Conservation (phyloP, 92 coral and sea anemone genomes). For the Parazoanthus atlanticus region DNA sequence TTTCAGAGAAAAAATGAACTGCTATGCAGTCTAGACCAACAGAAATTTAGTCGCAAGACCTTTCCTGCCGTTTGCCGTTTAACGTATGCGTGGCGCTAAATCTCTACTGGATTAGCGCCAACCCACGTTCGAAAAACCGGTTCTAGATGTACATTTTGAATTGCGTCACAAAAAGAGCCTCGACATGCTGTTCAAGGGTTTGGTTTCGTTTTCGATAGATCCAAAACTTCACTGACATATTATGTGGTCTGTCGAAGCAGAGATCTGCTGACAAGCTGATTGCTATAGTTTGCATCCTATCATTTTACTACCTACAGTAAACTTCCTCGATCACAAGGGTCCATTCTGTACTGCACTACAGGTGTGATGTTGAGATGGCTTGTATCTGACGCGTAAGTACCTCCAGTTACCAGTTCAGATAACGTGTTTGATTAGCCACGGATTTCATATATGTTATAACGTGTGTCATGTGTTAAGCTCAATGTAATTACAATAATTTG, state of each 20-base stretch:
- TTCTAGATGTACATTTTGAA: neutral
- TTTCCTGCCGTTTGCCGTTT: too few relatives aligned
- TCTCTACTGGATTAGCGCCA: too few relatives aligned
- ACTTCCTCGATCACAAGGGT: conserved; percentile 81
- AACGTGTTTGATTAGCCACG: neutral
- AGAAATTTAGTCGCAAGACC: too few relatives aligned
- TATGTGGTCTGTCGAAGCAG: neutral
- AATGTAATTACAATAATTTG: too few relatives aligned
- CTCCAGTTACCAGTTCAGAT: neutral
- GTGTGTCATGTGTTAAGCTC: too few relatives aligned
- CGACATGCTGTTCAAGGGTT: neutral
- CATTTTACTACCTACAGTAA: conserved; percentile 52
- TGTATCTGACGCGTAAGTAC: conserved; percentile 84
- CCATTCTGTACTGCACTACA: conserved; percentile 93
- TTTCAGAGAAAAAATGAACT: too few relatives aligned
- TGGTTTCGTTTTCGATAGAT: neutral
- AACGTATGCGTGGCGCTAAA: too few relatives aligned
- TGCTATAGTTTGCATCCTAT: neutral
- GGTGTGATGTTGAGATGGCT: conserved; percentile 93
- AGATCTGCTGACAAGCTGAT: neutral
- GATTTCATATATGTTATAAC: too few relatives aligned
- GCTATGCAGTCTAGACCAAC: too few relatives aligned
- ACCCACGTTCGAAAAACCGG: too few relatives aligned
- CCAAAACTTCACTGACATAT: neutral
- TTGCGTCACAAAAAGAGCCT: neutral